Evolutionary conservation across 2,888 invertebrate species (phyloP).

Genomic region (Thymelicus lineola): DNA sequence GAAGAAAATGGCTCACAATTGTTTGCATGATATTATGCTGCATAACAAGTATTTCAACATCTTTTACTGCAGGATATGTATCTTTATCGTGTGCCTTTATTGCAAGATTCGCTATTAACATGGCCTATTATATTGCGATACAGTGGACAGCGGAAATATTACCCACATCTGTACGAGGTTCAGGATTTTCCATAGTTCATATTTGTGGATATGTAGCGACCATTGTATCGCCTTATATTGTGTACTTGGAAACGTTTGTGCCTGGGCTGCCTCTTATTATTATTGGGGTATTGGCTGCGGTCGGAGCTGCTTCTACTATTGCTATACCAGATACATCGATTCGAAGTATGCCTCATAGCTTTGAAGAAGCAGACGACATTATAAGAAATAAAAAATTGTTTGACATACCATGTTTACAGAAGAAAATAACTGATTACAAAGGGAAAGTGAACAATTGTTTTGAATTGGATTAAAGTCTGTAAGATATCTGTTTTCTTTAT

Average conservation of each 20-base stretch:
- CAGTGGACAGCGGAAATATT: conserved; percentile 71
- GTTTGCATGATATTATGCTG: conserved; percentile 49
- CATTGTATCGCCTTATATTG: conserved; percentile 64
- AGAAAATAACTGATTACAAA: conserved; percentile 22
- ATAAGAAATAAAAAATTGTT: conserved; percentile 53
- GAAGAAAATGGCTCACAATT: conserved; percentile 61
- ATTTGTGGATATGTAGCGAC: conserved; percentile 62
- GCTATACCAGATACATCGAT: conserved; percentile 63
- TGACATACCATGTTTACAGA: conserved; percentile 55
- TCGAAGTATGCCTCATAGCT: conserved; percentile 66
- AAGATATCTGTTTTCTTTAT: too few species aligned
- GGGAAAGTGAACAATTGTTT: conserved; percentile 13
- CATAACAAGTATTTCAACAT: conserved; percentile 58
- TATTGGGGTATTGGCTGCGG: conserved; percentile 50
- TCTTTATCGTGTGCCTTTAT: conserved; percentile 63
- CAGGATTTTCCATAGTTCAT: conserved; percentile 62
- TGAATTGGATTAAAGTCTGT: neutral
- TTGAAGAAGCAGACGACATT: conserved; percentile 64
- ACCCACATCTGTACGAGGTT: conserved; percentile 67
- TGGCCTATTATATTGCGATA: conserved; percentile 57
- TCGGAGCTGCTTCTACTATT: conserved; percentile 52
- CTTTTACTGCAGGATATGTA: conserved; percentile 57
- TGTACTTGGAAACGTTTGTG: conserved; percentile 56
- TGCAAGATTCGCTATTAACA: conserved; percentile 65
- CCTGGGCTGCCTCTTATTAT: conserved; percentile 61